Base-by-base conservation (phyloP, 1,140 invertebrate species). In the Lysiphlebus fabarum region DNA sequence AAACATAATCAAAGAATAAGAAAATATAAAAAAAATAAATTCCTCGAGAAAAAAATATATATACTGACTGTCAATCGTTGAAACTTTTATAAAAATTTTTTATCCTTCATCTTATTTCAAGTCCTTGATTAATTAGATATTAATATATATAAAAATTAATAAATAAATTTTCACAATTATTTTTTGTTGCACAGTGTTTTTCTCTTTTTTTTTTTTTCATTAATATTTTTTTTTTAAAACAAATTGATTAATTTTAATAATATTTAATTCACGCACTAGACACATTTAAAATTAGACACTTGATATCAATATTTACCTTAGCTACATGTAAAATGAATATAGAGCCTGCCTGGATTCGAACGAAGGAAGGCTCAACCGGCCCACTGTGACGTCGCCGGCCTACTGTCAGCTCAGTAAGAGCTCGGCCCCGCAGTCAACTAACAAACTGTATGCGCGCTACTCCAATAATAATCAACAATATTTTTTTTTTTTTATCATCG, bases 241-340 rank as follows among this genome's bases (percentile, higher is more conserved):
- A 26, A 10, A 10, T 8, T 54, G 40, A 4, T 44, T 45, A 2
- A 45, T 49, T 49, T 12, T 33, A 37, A 49, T 49, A 26, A 17
- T 12, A n/a, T n/a, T n/a, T 14, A n/a, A 62, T 45, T 14, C 65
- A 59, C 62, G 59, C 62, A 62, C 59, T 64, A 45, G 56, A 45
- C 59, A 62, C 63, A 56, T 61, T 64, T 64, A 64, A 64, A 64
- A 64, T 64, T 65, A 62, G 61, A 56, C 64, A 62, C 64, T 65
- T 66, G 57, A 70, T 67, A 67, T 67, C 61, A 70, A 76, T 75
- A 72, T 75, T 81, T 80, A 81, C 79, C 78, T 81, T 80, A n/a
- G 77, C 79, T 81, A 80, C 78, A 81, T 80, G 78, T 78, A 79
- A 80, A 79, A 77, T 73, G 78, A 79, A 76, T 79, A 75, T 70